Conservation (phyloP, 2,113 vertebrate genomes). For the Lethenteron reissneri region DNA sequence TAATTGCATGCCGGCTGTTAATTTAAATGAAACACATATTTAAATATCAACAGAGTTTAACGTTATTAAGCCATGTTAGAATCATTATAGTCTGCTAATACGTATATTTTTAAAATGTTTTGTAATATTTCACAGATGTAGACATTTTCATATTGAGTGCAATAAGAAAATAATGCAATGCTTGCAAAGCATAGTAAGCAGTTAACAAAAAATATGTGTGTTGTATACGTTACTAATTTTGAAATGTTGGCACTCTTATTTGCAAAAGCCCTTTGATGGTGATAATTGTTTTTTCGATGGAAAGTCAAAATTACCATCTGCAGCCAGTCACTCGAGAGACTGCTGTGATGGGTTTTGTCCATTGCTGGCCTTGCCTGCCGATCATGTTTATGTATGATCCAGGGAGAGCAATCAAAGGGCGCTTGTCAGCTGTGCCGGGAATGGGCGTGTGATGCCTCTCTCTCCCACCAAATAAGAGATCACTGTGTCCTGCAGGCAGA, state of each 20-base stretch:
- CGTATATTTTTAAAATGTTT: too few species aligned
- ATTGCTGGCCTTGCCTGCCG: background rate
- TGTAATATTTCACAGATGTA: too few species aligned
- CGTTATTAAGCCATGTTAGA: background rate
- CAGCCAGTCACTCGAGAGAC: too few species aligned
- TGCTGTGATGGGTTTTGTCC: background rate
- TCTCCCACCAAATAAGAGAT: constrained; percentile 2
- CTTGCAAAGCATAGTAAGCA: too few species aligned
- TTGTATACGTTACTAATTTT: too few species aligned
- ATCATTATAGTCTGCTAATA: too few species aligned
- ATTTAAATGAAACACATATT: background rate
- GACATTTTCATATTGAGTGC: too few species aligned
- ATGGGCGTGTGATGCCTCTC: background rate
- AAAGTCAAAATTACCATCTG: background rate
- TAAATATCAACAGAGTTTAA: background rate
- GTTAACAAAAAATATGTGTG: too few species aligned
- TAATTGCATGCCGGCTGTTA: background rate
- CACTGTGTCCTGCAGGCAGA: background rate
- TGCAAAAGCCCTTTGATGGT: background rate
- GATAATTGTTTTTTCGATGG: background rate
- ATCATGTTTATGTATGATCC: background rate
- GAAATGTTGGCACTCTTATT: too few species aligned
- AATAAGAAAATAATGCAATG: too few species aligned
- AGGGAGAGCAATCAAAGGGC: background rate
- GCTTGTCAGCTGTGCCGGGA: constrained; percentile 1